Base-by-base conservation (phyloP, 2,888 invertebrate genomes). In the Chrysodeixis includens region DNA sequence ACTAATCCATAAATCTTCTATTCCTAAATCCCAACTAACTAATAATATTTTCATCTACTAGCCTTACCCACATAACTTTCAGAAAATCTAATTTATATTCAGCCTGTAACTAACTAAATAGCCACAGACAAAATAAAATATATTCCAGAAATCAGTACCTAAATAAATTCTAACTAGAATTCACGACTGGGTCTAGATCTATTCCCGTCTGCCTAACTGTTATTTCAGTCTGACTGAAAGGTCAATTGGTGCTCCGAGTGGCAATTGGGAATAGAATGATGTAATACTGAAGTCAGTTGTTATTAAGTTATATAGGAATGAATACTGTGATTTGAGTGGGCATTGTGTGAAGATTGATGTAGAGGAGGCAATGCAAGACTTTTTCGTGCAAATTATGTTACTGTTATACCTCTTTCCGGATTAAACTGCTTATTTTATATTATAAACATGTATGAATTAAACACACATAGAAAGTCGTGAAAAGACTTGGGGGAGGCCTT, bases 191-290 rank as follows among this genome's bases (percentile, higher is more conserved):
- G 32, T 14, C 52, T 20, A 20, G n/a, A 53, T 30, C 52, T 53
- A 26, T 53, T 52, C 26, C 14, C 22, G 52, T 26, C 40, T 44
- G 6, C 3, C 35, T 35, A 10, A 44, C 52, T 26, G 44, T 44
- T 56, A 56, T 56, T 56, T 56, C 7, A 18, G 40, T 56, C 55
- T 40, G 44, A 8, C 10, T 40, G 8, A 56, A 40, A 56, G 56
- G 56, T 56, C 56, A 40, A 53, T 53, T 53, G 26, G n/a, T n/a
- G 44, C 16, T 14, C 14, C 14, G 56, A 40, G 26, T 14, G 40
- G 22, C 14, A 56, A 56, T 22, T 20, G 56, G 32, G 20, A 20
- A 22, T 56, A 8, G 2, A 56, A 20, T 32, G 14, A 40, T 20
- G 56, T 35, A 35, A 35, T 6, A 22, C 40, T 56, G 20, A 7